Base-by-base conservation (phyloP, 2,888 invertebrate genomes). In the Hecatera dysodea region DNA sequence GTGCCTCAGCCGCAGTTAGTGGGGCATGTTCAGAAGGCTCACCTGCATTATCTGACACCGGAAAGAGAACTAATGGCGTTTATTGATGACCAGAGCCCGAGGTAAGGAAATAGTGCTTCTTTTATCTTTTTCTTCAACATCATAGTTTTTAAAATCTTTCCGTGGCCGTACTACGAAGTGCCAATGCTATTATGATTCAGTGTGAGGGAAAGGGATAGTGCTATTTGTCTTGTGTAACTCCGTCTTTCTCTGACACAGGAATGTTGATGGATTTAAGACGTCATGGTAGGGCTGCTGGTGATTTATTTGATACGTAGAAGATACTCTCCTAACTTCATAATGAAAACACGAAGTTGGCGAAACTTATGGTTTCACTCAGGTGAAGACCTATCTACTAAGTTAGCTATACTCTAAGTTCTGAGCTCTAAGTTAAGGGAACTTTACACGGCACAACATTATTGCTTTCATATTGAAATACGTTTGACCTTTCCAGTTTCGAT, bases 11-110 rank as follows among this genome's bases (percentile, higher is more conserved):
- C 97, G 8, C 98, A 98, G 87, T 97, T 98, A 86, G 95, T 98
- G 78, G 95, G 97, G 3, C 98, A 98, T 89, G 98, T 98, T 1
- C 98, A 98, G 91, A 97, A 97, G 83, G 98, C 97, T n/a, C 98
- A 98, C 93, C 96, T 98, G 80, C 98, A 98, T 90, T 98, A 98
- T 89, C 93, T 98, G 62, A 98, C 98, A 56, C 98, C 98, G 0
- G 98, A 98, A 89, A 96, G 97, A 76, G 98, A 98, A 89, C 95
- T 97, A 81, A 97, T 98, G 96, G 97, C 97, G 39, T 98, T 98
- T 85, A 98, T 98, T 78, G 98, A 98, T 91, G 98, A 98, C 80
- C 96, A 97, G 84, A 96, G 96, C 84, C 96, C 96, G 39, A 95
- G 96, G 96, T 96, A 33, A 29, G 29, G 4, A 52, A 27, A 27